Evolutionary conservation across 2,888 invertebrate species (phyloP).

Genomic region (Zygothrica quintamaculata): DNA sequence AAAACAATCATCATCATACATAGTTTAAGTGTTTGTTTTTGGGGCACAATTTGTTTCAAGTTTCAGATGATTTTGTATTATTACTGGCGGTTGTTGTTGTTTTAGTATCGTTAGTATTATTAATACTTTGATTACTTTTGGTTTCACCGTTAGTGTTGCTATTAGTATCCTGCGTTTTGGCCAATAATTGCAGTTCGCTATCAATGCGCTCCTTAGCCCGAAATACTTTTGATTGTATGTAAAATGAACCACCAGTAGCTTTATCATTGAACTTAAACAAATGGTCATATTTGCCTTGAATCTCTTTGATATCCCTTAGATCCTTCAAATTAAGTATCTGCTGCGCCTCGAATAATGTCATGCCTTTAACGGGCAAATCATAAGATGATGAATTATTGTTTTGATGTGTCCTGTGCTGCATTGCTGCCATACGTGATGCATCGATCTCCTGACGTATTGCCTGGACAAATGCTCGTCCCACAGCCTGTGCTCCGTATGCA

Average conservation of each 20-base stretch:
- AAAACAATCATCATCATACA: no score
- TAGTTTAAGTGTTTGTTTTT: background rate
- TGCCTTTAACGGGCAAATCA: constrained; percentile 32
- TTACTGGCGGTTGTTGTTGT: no score
- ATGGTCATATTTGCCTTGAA: constrained; percentile 92
- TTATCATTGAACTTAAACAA: constrained; percentile 96
- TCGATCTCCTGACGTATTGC: constrained; percentile 94
- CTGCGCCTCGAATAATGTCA: constrained; percentile 91
- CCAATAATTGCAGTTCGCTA: constrained; percentile 86
- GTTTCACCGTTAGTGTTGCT: background rate
- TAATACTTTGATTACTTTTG: background rate
- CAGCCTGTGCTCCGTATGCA: constrained; percentile 93
- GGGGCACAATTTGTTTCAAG: no score
- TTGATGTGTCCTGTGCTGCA: constrained; percentile 86
- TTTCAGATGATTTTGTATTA: no score
- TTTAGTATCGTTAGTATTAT: no score
- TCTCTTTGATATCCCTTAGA: constrained; percentile 87
- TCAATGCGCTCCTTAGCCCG: constrained; percentile 95
- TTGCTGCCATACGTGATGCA: constrained; percentile 93
- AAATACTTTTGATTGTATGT: constrained; percentile 98
- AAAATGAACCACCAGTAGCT: constrained; percentile 96
- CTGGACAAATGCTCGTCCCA: constrained; percentile 95
- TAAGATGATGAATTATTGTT: constrained; percentile 85
- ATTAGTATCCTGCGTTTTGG: background rate
- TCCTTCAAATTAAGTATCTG: constrained; percentile 94